Base-by-base conservation (phyloP, 1,140 invertebrate genomes). In the Eubasilissa regina region DNA sequence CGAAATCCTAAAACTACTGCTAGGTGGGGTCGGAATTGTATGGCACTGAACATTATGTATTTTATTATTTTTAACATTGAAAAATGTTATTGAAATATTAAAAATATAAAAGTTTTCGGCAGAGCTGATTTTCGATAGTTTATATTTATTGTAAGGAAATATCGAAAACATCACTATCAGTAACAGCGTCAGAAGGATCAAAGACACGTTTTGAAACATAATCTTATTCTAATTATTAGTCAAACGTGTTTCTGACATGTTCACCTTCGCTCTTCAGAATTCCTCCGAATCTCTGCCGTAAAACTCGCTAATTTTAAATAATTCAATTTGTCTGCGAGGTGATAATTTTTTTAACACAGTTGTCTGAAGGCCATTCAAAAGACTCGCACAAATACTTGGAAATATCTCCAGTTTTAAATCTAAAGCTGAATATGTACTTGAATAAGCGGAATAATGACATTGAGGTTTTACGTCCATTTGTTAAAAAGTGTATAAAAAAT, bases 181-280 rank as follows among this genome's bases (percentile, higher is more conserved):
- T n/a, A n/a, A n/a, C n/a, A n/a, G n/a, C n/a, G n/a, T n/a, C n/a
- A n/a, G n/a, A n/a, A n/a, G n/a, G n/a, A n/a, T n/a, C n/a, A n/a
- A n/a, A n/a, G n/a, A n/a, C n/a, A 62, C 15, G 21, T 21, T 62
- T 13, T 11, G 21, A 11, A 62, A 62, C 21, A n/a, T n/a, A 62
- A 62, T 62, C 17, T 62, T 35, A 35, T 35, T 62, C 21, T 21
- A 62, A 62, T 62, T n/a, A n/a, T n/a, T 62, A 62, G 17, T 21
- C 11, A 62, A 62, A 62, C 58, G 17, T 21, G 58, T 62, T 62
- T 60, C 25, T 62, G 58, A 62, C 58, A 62, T 21, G 58, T 21
- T 62, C 58, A 62, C 58, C 58, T 62, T 62, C 58, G 58, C 58
- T 19, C 8, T 21, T 15, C 17, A n/a, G 17, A 35, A 62, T 62